Base-by-base conservation (phyloP, 2,113 vertebrate species). In the Hippoglossus stenolepis region DNA sequence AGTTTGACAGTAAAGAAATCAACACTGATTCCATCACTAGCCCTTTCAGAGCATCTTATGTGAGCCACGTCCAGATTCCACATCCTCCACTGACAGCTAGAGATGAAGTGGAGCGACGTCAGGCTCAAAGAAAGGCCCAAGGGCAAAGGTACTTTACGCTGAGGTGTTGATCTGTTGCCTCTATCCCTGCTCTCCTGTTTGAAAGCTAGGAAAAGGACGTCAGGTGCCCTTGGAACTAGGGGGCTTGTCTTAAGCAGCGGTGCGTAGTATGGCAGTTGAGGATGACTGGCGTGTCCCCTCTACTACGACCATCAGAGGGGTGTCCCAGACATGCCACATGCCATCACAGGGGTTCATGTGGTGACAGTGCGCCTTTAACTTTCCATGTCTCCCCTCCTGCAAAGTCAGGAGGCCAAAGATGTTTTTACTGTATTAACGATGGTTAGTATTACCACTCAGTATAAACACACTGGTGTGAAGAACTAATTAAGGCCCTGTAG, bases 271-370 rank as follows among this genome's bases (percentile, higher is more conserved):
- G 26, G 12, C 65, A 9, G 45, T 53, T 0, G 23, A 69, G 58
- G 49, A 17, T 61, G 65, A 80, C 77, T 85, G 74, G 64, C 51
- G 82, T 66, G 78, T 82, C 61, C 61, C 79, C 35, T 73, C 67
- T 66, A 74, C 70, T 83, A 79, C 75, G 12, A 57, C 14, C n/a
- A 72, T 63, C 15, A 3, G 2, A 71, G 90, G 88, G 90, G 83
- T 90, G 75, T 85, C 91, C 89, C 83, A 81, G 77, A 86, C 80
- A 82, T 75, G 83, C 73, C 38, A 56, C 79, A 76, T 81, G 68
- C 84, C 80, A 24, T 70, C 64, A 73, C 54, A 62, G 66, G 53
- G 49, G 71, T 64, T 68, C 74, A 82, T 75, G 31, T 77, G 68
- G 62, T 66, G 71, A 69, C 31, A 10, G 54, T 20, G 57, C 2